Percentiles rank a stretch among this genome's conserved stretches.
These are phyloP conservation scores for Dasyprocta punctata DNA, from an alignment of 2,113 vertebrate genomes.

Conservation along the genomic window DNA sequence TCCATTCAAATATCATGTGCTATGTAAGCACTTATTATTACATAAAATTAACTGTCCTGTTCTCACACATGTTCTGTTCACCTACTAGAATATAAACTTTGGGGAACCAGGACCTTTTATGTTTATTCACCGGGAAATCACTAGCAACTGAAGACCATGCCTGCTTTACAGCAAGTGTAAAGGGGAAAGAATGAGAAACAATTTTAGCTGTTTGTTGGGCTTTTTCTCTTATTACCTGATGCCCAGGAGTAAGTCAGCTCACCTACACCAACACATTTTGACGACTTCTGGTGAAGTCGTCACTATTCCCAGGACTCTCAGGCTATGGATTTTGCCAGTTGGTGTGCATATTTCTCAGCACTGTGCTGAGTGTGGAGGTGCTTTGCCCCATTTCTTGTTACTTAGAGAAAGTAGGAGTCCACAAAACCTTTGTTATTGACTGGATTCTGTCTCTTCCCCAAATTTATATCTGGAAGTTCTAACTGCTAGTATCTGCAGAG, in stretches of 20 bases:
- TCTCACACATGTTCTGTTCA: background rate
- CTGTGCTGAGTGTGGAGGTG: no score
- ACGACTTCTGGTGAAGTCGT: background rate
- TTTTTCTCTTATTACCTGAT: background rate
- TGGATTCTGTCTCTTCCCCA: background rate
- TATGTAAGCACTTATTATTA: background rate
- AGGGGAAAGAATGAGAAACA: background rate
- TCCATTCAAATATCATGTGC: background rate
- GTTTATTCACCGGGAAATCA: background rate
- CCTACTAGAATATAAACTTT: background rate
- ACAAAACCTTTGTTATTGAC: no score
- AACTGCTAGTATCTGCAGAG: background rate
- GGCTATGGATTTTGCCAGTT: background rate
- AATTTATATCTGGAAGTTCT: background rate
- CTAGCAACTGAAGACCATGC: background rate
- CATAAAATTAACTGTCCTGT: background rate
- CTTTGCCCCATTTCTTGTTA: background rate
- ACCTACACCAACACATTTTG: background rate
- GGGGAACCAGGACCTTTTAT: background rate
- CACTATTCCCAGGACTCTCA: background rate
- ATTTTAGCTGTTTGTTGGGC: rapidly evolving
- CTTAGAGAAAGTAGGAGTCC: background rate
- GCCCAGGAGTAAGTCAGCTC: background rate
- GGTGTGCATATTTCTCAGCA: background rate
- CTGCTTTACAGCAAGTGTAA: background rate